Conservation (phyloP, 2,113 vertebrate genomes). For the Heterotis niloticus region DNA sequence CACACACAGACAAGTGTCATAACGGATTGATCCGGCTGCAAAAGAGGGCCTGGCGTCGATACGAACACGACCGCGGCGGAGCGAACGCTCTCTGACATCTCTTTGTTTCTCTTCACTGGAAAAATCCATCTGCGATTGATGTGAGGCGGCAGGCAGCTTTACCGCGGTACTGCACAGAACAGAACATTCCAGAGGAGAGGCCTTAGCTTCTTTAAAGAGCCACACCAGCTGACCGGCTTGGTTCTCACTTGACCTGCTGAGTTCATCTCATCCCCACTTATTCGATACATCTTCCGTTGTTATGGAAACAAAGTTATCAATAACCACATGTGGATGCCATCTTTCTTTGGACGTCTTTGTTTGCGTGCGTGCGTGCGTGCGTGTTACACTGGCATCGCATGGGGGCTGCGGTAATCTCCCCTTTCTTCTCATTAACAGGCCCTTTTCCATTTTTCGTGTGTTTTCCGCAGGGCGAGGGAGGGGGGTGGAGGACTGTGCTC, state of each 20-base stretch:
- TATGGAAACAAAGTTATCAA: constrained; percentile 29
- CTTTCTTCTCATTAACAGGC: constrained; percentile 66
- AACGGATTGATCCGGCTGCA: constrained; percentile 69
- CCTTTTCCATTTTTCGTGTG: constrained; percentile 61
- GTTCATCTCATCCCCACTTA: constrained; percentile 35
- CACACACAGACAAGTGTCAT: constrained; percentile 36
- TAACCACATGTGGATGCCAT: constrained; percentile 29
- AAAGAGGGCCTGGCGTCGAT: constrained; percentile 71
- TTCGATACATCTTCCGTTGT: constrained; percentile 32
- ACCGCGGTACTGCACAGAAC: constrained; percentile 72
- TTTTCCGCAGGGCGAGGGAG: constrained; percentile 65
- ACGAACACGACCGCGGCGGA: constrained; percentile 71
- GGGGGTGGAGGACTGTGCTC: constrained; percentile 59
- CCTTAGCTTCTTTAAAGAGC: constrained; percentile 65
- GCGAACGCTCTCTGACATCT: constrained; percentile 63
- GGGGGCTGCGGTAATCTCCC: constrained; percentile 60
- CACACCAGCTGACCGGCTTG: constrained; percentile 31
- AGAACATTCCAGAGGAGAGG: constrained; percentile 64
- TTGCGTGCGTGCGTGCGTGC: too few species aligned
- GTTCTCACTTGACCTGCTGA: constrained; percentile 36
- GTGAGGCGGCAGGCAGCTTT: constrained; percentile 70
- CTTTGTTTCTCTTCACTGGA: constrained; percentile 72
- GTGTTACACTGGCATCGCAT: constrained; percentile 29
- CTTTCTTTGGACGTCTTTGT: constrained; percentile 5
- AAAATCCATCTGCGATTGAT: constrained; percentile 77